Conservation (phyloP, 2,113 vertebrate species). For the Sylvicapra grimmia region DNA sequence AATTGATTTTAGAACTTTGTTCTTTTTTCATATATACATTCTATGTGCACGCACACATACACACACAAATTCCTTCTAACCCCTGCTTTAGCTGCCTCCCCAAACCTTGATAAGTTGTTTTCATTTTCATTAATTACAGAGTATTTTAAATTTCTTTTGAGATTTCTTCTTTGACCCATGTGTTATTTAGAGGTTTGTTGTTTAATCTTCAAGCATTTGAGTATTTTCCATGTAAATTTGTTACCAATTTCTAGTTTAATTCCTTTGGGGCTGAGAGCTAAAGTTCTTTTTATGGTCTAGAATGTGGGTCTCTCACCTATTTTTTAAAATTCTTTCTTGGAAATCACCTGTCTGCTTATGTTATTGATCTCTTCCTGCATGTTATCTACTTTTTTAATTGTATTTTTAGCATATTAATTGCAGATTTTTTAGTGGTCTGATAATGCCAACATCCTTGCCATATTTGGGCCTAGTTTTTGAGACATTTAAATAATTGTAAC, state of each 20-base stretch:
- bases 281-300: neutral
- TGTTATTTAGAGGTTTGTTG: neutral
- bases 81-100: neutral
- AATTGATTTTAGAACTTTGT: neutral
- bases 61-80: neutral
- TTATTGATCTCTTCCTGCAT: neutral
- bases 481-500: neutral
- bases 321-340: neutral
- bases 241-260: neutral
- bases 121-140: neutral
- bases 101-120: neutral
- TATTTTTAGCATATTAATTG: neutral
- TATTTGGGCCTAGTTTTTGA: neutral
- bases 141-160: neutral
- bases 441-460: neutral
- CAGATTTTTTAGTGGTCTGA: neutral
- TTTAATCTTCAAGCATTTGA: neutral
- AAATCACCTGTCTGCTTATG: neutral
- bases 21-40: neutral
- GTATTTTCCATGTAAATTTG: neutral
- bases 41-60: neutral
- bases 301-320: neutral
- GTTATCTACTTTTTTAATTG: neutral
- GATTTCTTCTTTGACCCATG: neutral
- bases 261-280: neutral